Base-by-base conservation (phyloP, 64 coral and sea anemone species). In the Stichodactyla helianthus region DNA sequence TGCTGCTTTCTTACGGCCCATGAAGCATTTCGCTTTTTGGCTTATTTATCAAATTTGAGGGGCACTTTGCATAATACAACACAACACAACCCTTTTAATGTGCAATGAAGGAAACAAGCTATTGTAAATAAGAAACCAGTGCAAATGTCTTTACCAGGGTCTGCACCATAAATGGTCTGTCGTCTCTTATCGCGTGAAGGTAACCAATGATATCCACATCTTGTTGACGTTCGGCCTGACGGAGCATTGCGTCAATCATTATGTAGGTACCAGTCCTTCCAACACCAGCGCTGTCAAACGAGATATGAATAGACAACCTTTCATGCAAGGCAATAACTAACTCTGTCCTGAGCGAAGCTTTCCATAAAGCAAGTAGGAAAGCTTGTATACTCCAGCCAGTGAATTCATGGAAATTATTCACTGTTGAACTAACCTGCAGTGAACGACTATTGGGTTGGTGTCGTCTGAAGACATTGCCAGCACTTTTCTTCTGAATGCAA, bases 201-300 rank as follows among this genome's bases (percentile, higher is more conserved):
- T 89, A 93, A 53, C 86, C 88, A 50, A 79, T 83, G 25, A 93
- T 82, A 67, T 89, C 92, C 9, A 93, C 31, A 31, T 82, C 78
- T 71, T 76, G 63, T 12, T 89, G 82, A 19, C 52, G 79, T 74
- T 68, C 60, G 15, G 85, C 85, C 67, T 89, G 92, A 51, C 85
- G 82, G 61, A 93, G 58, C 92, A 93, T 93, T 25, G 92, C 84
- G 65, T 93, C 92, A 15, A 93, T 82, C 8, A 93, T 77, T 52
- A 93, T 93, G 26, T 83, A 93, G 1, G 92, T 87, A 4, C 92
- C 92, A 10, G 92, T 93, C 44, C 92, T 88, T 25, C 92, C 92
- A 82, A 93, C 92, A 0, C 92, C 92, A 60, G 88, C 92, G 87
- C 92, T 93, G 51, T 52, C 7, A 28, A 86, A 44, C 4, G 2